Evolutionary conservation across 2,113 vertebrate species (phyloP), one percentile per base, ranked within the genome.

Genomic region (Rhipidura dahli): DNA sequence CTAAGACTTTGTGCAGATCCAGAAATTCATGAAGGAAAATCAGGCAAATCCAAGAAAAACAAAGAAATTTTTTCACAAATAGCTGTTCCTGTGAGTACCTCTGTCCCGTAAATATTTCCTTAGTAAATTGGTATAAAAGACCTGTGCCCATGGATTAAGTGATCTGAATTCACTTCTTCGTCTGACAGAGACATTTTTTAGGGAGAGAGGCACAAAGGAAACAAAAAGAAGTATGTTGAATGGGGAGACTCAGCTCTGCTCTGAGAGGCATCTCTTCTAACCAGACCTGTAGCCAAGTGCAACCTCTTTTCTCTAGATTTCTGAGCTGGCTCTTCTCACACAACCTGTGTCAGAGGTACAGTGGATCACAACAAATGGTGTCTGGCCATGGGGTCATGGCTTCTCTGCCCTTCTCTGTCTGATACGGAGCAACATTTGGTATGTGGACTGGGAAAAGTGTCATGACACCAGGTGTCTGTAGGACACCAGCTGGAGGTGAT

Each of bases 301-400:
- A 54, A 47, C 11, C 4, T 40, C 19, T 37, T 76, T 87, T 72
- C 28, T 59, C 28, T 39, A 35, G 23, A 31, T 70, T 75, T 70
- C 23, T 70, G 51, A n/a, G 10, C 14, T 1, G 0, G 1, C 47
- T 93, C 20, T 90, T 64, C 33, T 50, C 35, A 60, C 6, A 42
- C 3, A 27, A 10, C 0, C 0, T 27, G 8, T 9, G 13, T 57
- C 56, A 70, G 33, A 17, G 18, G 12, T 24, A 59, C 6, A 28
- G 3, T 28, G 35, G 44, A 6, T 82, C 17, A 65, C 30, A 69
- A 28, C 8, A 50, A 57, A 37, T 3, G 2, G 11, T 51, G 23
- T 13, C 53, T 50, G 15, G 16, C 44, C 9, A 16, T 31, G 45
- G 33, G 31, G 21, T 44, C 14, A 15, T 18, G 61, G 31, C 3